A percentile compares a stretch with the other conserved stretches of the same genome.
Evolutionary conservation across 2,888 invertebrate genomes (phyloP).

Genomic region (Dysmachus trigonus): DNA sequence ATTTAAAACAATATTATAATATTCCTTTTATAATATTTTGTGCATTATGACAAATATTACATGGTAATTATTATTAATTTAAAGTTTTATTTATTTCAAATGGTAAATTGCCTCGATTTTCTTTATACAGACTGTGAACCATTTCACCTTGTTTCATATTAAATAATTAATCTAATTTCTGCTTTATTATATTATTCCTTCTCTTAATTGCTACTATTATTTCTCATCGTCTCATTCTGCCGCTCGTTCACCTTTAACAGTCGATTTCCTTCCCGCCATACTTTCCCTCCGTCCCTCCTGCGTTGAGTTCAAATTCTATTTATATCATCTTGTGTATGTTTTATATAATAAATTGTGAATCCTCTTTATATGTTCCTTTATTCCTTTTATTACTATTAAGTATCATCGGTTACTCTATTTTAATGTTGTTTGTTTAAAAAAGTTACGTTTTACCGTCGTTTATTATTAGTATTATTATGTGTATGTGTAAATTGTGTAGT

Average conservation of each 20-base stretch:
- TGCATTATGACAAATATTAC: slow-evolving; percentile 55
- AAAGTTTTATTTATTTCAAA: slow-evolving; percentile 40
- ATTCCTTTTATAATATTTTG: slow-evolving; percentile 52
- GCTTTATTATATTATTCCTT: slow-evolving; percentile 13
- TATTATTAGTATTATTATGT: slow-evolving; percentile 22
- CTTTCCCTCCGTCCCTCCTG: slow-evolving; percentile 1
- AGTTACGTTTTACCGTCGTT: slow-evolving; percentile 40
- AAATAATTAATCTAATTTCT: slow-evolving; percentile 41
- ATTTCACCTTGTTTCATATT: slow-evolving; percentile 35
- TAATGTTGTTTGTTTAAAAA: slow-evolving; percentile 35
- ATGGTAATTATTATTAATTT: slow-evolving; percentile 51
- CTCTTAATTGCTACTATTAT: slow-evolving; percentile 29
- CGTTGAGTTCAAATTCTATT: slow-evolving; percentile 44
- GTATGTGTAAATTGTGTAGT: slow-evolving; percentile 40
- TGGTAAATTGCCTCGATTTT: slow-evolving; percentile 34
- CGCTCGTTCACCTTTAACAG: slow-evolving; percentile 14
- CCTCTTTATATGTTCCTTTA: slow-evolving; percentile 31
- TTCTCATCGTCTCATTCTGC: slow-evolving; percentile 2
- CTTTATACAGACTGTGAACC: slow-evolving; percentile 34
- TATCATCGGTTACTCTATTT: slow-evolving; percentile 30
- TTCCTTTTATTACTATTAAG: slow-evolving; percentile 28
- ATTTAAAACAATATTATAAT: slow-evolving; percentile 42
- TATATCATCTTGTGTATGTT: slow-evolving; percentile 48
- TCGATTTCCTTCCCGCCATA: not conserved
- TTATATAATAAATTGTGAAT: slow-evolving; percentile 38